These are phyloP conservation scores for Caranx melampygus DNA, from an alignment of 2,113 vertebrate genomes.

Conservation along the genomic window DNA sequence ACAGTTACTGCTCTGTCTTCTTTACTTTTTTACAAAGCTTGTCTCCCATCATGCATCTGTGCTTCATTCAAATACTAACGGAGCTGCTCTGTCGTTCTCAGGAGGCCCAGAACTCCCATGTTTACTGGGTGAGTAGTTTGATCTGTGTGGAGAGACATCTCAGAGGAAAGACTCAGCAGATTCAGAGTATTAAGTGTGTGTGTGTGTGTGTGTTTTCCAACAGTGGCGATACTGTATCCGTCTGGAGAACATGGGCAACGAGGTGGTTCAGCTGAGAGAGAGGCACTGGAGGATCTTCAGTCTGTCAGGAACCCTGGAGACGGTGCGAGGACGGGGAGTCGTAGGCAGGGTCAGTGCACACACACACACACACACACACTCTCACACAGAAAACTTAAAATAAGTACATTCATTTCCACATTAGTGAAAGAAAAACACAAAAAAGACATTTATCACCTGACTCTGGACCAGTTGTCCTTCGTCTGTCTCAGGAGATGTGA, in stretches of 20 bases:
- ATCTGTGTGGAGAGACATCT: not conserved
- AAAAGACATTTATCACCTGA: too few species aligned
- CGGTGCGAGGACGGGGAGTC: conserved; percentile 94
- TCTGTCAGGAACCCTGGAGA: conserved; percentile 96
- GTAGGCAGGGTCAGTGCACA: conserved; percentile 90
- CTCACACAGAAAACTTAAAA: too few species aligned
- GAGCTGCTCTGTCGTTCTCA: conserved; percentile 69
- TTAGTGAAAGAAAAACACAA: too few species aligned
- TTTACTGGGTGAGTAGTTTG: conserved; percentile 95
- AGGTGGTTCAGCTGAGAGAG: conserved; percentile 97
- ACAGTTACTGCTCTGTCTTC: not conserved
- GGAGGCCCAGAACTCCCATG: conserved; percentile 98
- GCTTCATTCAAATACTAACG: not conserved
- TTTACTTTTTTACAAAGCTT: not conserved
- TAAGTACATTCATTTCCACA: too few species aligned
- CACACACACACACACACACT: not conserved
- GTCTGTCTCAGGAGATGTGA: too few species aligned
- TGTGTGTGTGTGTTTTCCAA: not conserved
- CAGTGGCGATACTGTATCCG: conserved; percentile 99
- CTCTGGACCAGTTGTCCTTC: too few species aligned
- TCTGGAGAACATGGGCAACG: conserved; percentile 93
- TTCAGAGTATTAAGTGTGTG: not conserved
- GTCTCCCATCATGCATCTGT: not conserved
- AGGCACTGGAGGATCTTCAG: conserved; percentile 99
- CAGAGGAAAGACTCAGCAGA: not conserved